A percentile compares a stretch with the other conserved stretches of the same genome.
Evolutionary conservation across 2,888 invertebrate species (phyloP).

Genomic region (Ophioninae sp.): DNA sequence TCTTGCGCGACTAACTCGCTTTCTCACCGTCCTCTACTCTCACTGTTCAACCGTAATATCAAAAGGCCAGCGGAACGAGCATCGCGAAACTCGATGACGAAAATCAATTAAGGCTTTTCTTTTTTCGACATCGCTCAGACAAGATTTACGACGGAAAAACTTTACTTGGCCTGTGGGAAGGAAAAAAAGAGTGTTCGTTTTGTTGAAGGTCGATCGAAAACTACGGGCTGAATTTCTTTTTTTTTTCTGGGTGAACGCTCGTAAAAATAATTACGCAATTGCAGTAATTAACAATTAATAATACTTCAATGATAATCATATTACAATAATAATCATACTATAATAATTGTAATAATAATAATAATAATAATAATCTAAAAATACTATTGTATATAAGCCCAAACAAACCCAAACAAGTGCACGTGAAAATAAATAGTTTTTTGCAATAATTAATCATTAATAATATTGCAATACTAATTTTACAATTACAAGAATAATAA

Average conservation of each 20-base stretch:
- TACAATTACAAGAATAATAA: too few relatives aligned
- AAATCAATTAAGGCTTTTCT: conserved; percentile 44
- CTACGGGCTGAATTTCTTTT: neutral
- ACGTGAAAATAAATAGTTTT: too few relatives aligned
- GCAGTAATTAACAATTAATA: too few relatives aligned
- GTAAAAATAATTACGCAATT: too few relatives aligned
- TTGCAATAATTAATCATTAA: too few relatives aligned
- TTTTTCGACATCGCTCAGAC: conserved; percentile 6
- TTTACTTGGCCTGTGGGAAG: neutral
- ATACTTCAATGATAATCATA: too few relatives aligned
- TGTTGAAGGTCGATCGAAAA: conserved; percentile 33
- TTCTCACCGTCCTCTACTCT: neutral
- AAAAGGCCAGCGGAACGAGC: conserved; percentile 12
- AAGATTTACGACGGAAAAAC: neutral
- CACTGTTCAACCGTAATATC: conserved; percentile 33
- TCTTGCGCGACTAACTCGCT: conserved; percentile 54
- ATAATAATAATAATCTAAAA: too few relatives aligned
- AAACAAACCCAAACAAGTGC: too few relatives aligned
- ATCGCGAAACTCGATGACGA: conserved; percentile 21
- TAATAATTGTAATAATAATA: too few relatives aligned
- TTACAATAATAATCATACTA: too few relatives aligned
- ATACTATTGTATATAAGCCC: too few relatives aligned
- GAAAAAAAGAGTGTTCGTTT: conserved; percentile 1
- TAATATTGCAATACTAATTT: too few relatives aligned
- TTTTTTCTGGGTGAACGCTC: neutral